Base-by-base conservation (phyloP, 2,888 invertebrate genomes). In the Amiota minor region DNA sequence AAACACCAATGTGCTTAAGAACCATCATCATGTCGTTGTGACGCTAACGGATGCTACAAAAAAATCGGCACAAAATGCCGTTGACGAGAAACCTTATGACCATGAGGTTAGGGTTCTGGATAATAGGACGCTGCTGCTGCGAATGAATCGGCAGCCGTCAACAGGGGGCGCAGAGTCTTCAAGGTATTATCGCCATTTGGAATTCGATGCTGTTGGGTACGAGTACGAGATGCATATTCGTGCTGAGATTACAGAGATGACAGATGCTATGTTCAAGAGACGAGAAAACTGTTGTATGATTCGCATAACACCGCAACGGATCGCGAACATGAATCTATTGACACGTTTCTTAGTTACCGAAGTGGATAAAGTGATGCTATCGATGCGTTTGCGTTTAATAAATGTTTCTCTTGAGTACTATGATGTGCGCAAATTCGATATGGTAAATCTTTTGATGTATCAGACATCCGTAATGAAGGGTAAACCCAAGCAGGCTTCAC, bases 361-460 rank as follows among this genome's bases (percentile, higher is more conserved):
- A 47, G 75, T 87, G 45, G 85, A 87, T n/a, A 84, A 79, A 47
- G 35, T 76, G 2, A 69, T 86, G 72, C 50, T 59, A 12, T 55
- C 68, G 11, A 1, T 78, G 55, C 76, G 77, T 0, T 79, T 69
- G 20, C 80, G 76, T 9, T 56, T 86, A 0, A 70, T 73, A 2
- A 53, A 45, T 35, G 79, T 86, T 20, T 76, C 75, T 62, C 72
- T 87, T n/a, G 85, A 86, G 65, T 86, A 84, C 69, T 82, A 77
- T 45, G 86, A 86, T 74, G 75, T 86, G 62, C 81, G 83, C 4
- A 86, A 86, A 61, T 86, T 85, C 45, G 86, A 86, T n/a, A 80
- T 86, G 79, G 64, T 83, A 8, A 86, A 85, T 46, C 76, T 86
- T 77, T 61, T 87, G 20, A 23, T 64, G 11, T 45, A 74, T 6